These are phyloP conservation scores for Hydrolagus colliei DNA, from an alignment of 2,797 vertebrate genomes.

Conservation along the genomic window DNA sequence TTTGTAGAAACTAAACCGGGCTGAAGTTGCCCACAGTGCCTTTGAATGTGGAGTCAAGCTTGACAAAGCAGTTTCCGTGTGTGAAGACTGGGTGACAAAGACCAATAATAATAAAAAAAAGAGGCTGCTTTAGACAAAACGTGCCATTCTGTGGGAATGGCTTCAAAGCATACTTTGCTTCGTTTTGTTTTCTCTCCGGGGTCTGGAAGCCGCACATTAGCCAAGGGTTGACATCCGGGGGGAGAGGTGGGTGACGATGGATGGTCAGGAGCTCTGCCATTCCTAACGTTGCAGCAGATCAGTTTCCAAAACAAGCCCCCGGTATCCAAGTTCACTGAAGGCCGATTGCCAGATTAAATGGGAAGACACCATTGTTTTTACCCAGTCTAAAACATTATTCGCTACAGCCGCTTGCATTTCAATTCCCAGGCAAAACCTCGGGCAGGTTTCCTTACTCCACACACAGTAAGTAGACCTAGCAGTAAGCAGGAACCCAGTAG, in stretches of 20 bases:
- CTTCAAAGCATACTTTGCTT: constrained; percentile 4
- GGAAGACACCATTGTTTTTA: not conserved
- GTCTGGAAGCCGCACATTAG: not conserved
- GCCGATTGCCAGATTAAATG: not conserved
- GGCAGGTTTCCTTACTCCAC: no score
- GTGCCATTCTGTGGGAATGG: not conserved
- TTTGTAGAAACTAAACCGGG: not conserved
- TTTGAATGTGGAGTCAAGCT: not conserved
- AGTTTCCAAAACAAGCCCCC: not conserved
- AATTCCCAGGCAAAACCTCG: no score
- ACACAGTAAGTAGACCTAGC: no score
- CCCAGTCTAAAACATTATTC: no score
- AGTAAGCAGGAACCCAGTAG: no score
- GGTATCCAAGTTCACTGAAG: not conserved
- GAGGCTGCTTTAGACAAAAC: not conserved
- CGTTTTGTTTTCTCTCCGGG: not conserved
- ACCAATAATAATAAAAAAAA: not conserved
- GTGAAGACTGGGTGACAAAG: not conserved
- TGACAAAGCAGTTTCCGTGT: not conserved
- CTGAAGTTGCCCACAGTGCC: no score
- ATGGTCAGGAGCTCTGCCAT: not conserved
- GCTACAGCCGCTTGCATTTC: no score
- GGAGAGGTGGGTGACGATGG: not conserved
- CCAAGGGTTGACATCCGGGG: not conserved
- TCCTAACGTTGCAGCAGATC: not conserved